phyloP scores from a whole-genome alignment of 2,888 invertebrate genomes.

The Anaspis maculata region DNA sequence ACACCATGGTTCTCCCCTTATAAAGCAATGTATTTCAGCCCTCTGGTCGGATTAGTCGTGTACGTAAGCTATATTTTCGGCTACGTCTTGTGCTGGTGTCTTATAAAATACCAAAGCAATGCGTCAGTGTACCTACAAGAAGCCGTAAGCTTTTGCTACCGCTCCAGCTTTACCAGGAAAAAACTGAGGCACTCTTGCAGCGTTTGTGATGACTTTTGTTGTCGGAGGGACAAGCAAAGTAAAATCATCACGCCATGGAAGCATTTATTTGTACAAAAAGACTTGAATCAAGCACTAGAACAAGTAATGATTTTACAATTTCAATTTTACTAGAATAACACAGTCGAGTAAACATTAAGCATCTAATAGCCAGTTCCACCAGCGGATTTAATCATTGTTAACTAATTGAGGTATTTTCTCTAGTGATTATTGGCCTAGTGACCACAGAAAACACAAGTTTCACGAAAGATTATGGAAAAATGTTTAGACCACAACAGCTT shows the following conservation, averaged over 20 bases:
- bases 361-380: too few species aligned
- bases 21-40: constrained; percentile 23
- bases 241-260: constrained; percentile 55
- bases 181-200: constrained; percentile 40
- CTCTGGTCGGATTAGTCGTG: constrained; percentile 35
- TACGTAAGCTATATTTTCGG: constrained; percentile 39
- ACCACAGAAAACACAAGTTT: too few species aligned
- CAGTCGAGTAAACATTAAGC: too few species aligned
- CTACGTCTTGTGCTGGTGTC: constrained; percentile 36
- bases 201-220: constrained; percentile 53
- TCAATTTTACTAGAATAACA: background rate
- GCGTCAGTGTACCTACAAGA: constrained; percentile 30
- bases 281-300: constrained; percentile 67
- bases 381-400: too few species aligned
- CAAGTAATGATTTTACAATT: constrained; percentile 47
- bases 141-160: constrained; percentile 29
- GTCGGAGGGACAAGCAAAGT: constrained; percentile 49
- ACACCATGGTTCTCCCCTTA: background rate
- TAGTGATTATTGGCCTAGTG: too few species aligned
- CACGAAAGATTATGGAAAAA: too few species aligned
- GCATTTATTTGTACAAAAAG: constrained; percentile 56
- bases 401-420: too few species aligned
- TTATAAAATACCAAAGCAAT: constrained; percentile 36
- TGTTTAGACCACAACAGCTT: too few species aligned
- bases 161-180: constrained; percentile 19